phyloP scores from a whole-genome alignment of 2,113 vertebrate species.

The Hipposideros armiger region DNA sequence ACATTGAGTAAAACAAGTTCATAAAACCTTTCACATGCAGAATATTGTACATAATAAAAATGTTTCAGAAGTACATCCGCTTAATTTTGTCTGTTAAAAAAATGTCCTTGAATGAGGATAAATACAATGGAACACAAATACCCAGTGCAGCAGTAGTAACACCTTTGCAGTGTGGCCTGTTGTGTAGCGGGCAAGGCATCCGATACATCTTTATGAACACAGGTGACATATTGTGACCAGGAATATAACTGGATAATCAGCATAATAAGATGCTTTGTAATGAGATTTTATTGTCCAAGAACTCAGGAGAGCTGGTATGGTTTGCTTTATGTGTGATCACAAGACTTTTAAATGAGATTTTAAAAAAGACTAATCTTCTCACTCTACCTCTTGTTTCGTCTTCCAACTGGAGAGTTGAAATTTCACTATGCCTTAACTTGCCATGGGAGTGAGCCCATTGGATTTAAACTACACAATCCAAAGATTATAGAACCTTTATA shows the following conservation, averaged over 20 bases:
- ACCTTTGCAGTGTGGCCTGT: constrained; percentile 41
- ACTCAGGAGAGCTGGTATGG: constrained; percentile 10
- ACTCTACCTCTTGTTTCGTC: background rate
- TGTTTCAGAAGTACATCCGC: constrained; percentile 31
- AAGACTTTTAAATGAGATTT: constrained; percentile 69
- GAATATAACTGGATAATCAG: constrained; percentile 52
- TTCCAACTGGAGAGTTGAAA: constrained; percentile 46
- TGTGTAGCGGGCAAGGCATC: background rate
- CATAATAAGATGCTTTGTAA: constrained; percentile 63
- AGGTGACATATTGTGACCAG: constrained; percentile 39
- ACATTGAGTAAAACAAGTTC: constrained; percentile 6
- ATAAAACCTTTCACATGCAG: constrained; percentile 53
- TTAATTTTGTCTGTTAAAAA: constrained; percentile 59
- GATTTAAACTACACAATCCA: constrained; percentile 51
- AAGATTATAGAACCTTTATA: constrained; percentile 52
- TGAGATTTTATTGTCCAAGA: constrained; percentile 55
- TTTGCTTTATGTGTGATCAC: constrained; percentile 30
- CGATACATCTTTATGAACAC: constrained; percentile 40
- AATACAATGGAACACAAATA: constrained; percentile 5
- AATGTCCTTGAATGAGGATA: constrained; percentile 47
- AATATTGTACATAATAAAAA: constrained; percentile 6
- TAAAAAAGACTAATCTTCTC: constrained; percentile 28
- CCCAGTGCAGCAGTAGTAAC: background rate
- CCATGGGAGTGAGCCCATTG: constrained; percentile 14
- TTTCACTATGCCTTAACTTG: constrained; percentile 61